Base-by-base conservation (phyloP, 2,113 vertebrate species). In the Willisornis vidua region DNA sequence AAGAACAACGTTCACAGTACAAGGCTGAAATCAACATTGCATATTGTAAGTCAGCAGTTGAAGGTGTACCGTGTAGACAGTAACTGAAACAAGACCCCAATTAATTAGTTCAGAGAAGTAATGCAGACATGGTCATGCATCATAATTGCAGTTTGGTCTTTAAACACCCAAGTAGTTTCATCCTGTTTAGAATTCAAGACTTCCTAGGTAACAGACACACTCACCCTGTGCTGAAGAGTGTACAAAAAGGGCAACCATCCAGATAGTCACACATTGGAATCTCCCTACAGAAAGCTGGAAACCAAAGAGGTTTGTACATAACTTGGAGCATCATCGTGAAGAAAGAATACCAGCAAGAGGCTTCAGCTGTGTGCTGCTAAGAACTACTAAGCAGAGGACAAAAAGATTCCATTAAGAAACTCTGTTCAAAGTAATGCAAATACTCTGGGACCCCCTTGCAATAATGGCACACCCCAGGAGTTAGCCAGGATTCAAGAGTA, bases 11-110 rank as follows among this genome's bases (percentile, higher is more conserved):
- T 90, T 94, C 97, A 96, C 94, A 97, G 96, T 96, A 96, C 85
- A 92, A 96, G 84, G 95, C 94, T 94, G 96, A 95, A 97, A 95
- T 76, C 86, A 95, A 96, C 90, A 95, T 94, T 97, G 96, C 96
- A 96, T 97, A 96, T 95, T 70, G 58, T 92, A 94, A 96, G 59
- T 96, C 87, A 89, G 93, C 94, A 94, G 93, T 68, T 97, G 92
- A 96, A 96, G 83, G 91, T 89, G 95, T 95, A 96, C 85, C 89
- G 41, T 78, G 94, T 91, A 90, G 93, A 97, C 66, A 96, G 90
- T 43, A 96, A 96, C 77, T 95, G 93, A 97, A 97, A 96, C 87
- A 94, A 97, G 95, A 95, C 90, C 85, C 89, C 70, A 71, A 10
- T 65, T 54, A 73, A 29, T 71, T 41, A 89, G 68, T 89, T 68